These are phyloP conservation scores for Adrianichthys oophorus DNA, from an alignment of 2,797 vertebrate genomes.

Conservation along the genomic window DNA sequence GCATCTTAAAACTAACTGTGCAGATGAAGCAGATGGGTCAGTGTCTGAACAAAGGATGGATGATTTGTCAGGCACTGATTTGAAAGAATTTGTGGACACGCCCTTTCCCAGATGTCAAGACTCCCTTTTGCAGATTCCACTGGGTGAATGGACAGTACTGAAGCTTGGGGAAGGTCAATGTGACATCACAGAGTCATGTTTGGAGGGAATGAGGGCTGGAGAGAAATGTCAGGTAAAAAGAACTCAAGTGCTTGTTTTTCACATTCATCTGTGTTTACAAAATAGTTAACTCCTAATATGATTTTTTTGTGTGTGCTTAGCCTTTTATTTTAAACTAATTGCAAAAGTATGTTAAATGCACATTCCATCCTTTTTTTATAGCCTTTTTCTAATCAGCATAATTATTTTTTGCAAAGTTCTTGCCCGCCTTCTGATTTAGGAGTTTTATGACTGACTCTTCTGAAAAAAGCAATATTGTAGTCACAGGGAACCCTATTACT, in stretches of 20 bases:
- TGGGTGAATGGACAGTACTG: conserved; percentile 75
- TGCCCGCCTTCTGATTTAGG: no score
- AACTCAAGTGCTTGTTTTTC: neutral
- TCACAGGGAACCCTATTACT: no score
- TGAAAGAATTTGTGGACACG: conserved; percentile 14
- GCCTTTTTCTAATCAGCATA: no score
- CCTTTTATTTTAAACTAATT: no score
- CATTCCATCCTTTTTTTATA: no score
- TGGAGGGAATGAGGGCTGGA: conserved; percentile 84
- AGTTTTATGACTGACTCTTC: no score
- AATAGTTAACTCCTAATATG: no score
- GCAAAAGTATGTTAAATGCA: no score
- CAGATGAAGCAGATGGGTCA: conserved; percentile 5
- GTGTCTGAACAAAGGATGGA: conserved; percentile 15
- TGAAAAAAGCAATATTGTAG: no score
- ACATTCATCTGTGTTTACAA: neutral
- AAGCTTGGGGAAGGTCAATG: conserved; percentile 83
- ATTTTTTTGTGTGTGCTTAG: no score
- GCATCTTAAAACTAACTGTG: conserved; percentile 27
- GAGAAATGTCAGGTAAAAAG: conserved; percentile 80
- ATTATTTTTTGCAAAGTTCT: no score
- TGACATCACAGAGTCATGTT: conserved; percentile 79
- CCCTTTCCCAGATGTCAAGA: conserved; percentile 49
- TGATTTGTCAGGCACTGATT: neutral
- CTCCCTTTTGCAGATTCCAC: conserved; percentile 73